Evolutionary conservation across 2,888 invertebrate species (phyloP).

Genomic region (Mycalesis mineus): DNA sequence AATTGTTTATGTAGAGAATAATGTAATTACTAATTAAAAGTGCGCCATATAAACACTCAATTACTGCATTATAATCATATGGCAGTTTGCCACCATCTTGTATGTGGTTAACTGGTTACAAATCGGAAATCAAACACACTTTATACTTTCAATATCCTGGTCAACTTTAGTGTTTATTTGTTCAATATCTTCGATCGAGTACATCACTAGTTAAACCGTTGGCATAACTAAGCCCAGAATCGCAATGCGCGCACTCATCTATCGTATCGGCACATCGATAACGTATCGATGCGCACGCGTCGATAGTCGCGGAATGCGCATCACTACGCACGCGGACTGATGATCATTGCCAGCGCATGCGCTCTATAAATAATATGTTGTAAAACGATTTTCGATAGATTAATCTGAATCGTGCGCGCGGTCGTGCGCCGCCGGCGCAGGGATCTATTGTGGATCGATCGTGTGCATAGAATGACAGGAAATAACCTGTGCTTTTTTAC

Average conservation of each 20-base stretch:
- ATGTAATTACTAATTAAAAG: too few relatives aligned
- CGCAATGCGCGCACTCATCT: conserved; percentile 31
- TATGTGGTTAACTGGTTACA: too few relatives aligned
- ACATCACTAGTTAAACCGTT: conserved; percentile 7
- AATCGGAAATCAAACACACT: too few relatives aligned
- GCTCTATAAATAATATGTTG: conserved; percentile 79
- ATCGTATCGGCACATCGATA: conserved; percentile 31
- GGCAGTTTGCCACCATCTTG: too few relatives aligned
- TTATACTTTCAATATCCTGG: too few relatives aligned
- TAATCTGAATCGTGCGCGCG: conserved; percentile 77
- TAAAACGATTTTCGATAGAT: conserved; percentile 80
- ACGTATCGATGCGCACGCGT: conserved; percentile 45
- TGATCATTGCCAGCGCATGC: conserved; percentile 77
- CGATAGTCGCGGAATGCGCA: conserved; percentile 51
- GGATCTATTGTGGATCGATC: conserved; percentile 75
- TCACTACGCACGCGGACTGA: conserved; percentile 73
- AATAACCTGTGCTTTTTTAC: conserved; percentile 29
- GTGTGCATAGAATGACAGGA: conserved; percentile 53
- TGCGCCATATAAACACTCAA: too few relatives aligned
- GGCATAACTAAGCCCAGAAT: conserved; percentile 6
- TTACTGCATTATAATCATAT: too few relatives aligned
- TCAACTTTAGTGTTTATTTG: too few relatives aligned
- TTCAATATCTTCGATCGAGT: not conserved
- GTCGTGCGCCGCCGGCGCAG: conserved; percentile 73
- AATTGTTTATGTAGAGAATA: too few relatives aligned